These are phyloP conservation scores for Dicycla oo DNA, from an alignment of 2,888 invertebrate species.

Conservation along the genomic window DNA sequence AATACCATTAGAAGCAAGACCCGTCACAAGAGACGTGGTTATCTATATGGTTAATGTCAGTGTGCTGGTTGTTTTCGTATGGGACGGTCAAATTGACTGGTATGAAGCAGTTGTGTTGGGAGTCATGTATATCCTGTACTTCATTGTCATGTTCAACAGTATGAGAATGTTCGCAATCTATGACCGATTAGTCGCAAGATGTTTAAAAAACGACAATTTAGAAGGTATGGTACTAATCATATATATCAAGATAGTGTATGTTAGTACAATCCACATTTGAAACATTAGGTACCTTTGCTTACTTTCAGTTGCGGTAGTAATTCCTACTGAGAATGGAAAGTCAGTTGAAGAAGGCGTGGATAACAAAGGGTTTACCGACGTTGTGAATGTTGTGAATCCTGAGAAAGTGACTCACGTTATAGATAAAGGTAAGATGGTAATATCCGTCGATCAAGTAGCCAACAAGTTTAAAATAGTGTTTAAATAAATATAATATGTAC, in stretches of 20 bases:
- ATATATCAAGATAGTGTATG: neutral
- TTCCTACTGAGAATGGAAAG: conserved; percentile 73
- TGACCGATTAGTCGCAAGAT: conserved; percentile 68
- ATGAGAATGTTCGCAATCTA: conserved; percentile 81
- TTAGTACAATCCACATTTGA: neutral
- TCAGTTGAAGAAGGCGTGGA: conserved; percentile 80
- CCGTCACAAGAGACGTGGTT: conserved; percentile 94
- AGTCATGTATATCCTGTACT: conserved; percentile 93
- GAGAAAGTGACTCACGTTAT: conserved; percentile 66
- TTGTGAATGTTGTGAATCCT: conserved; percentile 58
- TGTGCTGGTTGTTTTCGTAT: conserved; percentile 93
- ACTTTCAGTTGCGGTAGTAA: conserved; percentile 79
- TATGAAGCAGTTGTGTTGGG: conserved; percentile 94
- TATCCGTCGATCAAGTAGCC: neutral
- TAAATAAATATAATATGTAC: neutral
- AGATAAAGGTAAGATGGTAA: conserved; percentile 65
- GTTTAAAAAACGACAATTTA: conserved; percentile 34
- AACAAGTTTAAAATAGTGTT: neutral
- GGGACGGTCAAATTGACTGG: conserved; percentile 95
- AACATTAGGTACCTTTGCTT: conserved; percentile 8
- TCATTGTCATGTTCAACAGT: conserved; percentile 93
- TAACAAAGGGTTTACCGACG: conserved; percentile 76
- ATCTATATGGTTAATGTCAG: conserved; percentile 94
- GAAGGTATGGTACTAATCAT: conserved; percentile 37
- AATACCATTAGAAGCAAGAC: conserved; percentile 94